Base-by-base conservation (phyloP, 2,888 invertebrate species). In the Caenorhabditis sp. region DNA sequence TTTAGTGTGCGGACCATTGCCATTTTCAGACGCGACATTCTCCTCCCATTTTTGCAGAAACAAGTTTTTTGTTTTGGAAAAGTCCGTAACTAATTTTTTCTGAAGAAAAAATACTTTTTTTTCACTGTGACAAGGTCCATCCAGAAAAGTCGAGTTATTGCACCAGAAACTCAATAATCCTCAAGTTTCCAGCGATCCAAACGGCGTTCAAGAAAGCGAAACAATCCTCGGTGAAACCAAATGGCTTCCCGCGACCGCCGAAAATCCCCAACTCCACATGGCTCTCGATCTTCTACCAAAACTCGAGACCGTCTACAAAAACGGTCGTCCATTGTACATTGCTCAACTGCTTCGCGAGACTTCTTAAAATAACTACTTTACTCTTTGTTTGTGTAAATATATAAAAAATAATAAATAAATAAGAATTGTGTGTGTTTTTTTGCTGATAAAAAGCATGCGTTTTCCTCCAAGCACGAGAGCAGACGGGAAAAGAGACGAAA, bases 171-270 rank as follows among this genome's bases (percentile, higher is more conserved):
- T n/a, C n/a, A n/a, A n/a, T n/a, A n/a, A n/a, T n/a, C n/a, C n/a
- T n/a, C n/a, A n/a, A n/a, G n/a, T n/a, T n/a, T n/a, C n/a, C n/a
- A n/a, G 77, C 36, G 62, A 77, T 59, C 77, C 77, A 21, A 77
- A 77, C 63, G 77, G 77, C 23, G 60, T 56, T n/a, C 58, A 50
- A 4, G 67, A 67, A 12, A 62, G 60, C 23, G 52, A 58, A 57
- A 14, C 12, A 52, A 26, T 59, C 4, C 64, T 63, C 1, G 25
- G 25, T 10, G 75, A 64, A 14, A 36, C 58, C 0, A 60, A 59
- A 25, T 77, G 77, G 77, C 63, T 64, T 17, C 63, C 61, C 12
- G 71, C 75, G 3, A 72, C 71, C 3, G n/a, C 31, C n/a, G 71
- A 74, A 25, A 67, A 69, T 36, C 68, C 75, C 10, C 74, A 77